A percentile compares a stretch with the other conserved stretches of the same genome.
phyloP scores from a whole-genome alignment of 2,888 invertebrate genomes.

The Platycnemis pennipes region DNA sequence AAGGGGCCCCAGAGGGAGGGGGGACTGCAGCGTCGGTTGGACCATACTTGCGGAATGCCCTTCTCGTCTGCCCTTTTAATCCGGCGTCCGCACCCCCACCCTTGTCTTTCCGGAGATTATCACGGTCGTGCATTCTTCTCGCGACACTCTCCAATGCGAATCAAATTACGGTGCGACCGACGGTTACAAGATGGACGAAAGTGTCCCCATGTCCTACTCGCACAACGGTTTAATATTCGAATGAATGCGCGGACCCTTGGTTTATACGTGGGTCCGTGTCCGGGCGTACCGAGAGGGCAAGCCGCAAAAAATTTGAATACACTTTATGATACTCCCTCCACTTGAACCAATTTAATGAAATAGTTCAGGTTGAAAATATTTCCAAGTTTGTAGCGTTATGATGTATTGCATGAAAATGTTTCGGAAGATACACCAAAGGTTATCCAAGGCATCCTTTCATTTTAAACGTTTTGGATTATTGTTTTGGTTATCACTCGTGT shows the following conservation, averaged over 20 bases:
- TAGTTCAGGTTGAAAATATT: too few relatives aligned
- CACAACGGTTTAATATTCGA: neutral
- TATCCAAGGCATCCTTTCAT: too few relatives aligned
- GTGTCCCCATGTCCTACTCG: neutral
- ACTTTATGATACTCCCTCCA: too few relatives aligned
- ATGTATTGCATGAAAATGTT: too few relatives aligned
- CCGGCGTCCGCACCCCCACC: neutral
- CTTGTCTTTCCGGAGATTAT: constrained; percentile 19
- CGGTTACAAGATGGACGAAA: neutral
- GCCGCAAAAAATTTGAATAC: neutral
- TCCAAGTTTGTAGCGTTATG: too few relatives aligned
- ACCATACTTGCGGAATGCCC: neutral
- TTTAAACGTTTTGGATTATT: too few relatives aligned
- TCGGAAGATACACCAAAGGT: too few relatives aligned
- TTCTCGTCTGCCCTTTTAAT: neutral
- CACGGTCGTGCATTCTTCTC: neutral
- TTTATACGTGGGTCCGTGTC: neutral
- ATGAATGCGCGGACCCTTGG: neutral
- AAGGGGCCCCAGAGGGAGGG: neutral
- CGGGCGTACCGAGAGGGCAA: neutral
- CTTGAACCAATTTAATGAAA: too few relatives aligned
- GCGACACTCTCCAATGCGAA: constrained; percentile 22
- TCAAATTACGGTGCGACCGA: constrained; percentile 14
- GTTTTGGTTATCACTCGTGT: too few relatives aligned
- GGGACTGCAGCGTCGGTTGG: neutral